phyloP scores from a whole-genome alignment of 2,797 vertebrate species.

The Alauda arvensis region DNA sequence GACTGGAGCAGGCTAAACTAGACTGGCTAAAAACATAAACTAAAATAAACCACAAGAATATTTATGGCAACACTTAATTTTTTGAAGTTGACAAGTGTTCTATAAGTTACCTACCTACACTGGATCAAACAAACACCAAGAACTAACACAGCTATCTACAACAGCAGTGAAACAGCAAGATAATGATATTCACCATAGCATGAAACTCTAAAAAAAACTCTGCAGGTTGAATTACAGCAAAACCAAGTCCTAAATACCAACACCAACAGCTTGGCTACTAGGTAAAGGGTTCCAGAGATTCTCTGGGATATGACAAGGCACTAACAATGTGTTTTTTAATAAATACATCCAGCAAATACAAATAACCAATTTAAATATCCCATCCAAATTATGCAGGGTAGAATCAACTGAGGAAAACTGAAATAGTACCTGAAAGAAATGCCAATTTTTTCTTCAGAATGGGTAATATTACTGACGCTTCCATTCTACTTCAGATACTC shows the following conservation, averaged over 20 bases:
- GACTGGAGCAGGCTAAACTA: not conserved
- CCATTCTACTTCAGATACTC: constrained; percentile 76
- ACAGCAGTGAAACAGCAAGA: not conserved
- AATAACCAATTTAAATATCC: not conserved
- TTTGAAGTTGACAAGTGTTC: not conserved
- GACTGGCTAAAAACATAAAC: not conserved
- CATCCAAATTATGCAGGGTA: not conserved
- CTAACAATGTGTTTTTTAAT: not conserved
- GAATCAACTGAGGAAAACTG: not conserved
- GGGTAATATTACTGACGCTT: constrained; percentile 88
- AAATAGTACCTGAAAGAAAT: constrained; percentile 90
- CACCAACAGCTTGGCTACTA: not conserved
- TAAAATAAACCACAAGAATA: not conserved
- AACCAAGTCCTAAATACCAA: not conserved
- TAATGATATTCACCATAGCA: not conserved
- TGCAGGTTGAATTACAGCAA: not conserved
- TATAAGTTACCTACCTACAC: not conserved
- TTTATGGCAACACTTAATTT: not conserved
- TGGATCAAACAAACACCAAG: not conserved
- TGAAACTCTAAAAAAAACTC: not conserved
- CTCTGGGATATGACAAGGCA: not conserved
- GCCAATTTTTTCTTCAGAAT: constrained; percentile 95
- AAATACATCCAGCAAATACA: not conserved
- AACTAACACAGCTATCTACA: not conserved
- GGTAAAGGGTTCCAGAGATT: not conserved